Conservation (phyloP, 2,113 vertebrate genomes). For the Ameiurus melas region DNA sequence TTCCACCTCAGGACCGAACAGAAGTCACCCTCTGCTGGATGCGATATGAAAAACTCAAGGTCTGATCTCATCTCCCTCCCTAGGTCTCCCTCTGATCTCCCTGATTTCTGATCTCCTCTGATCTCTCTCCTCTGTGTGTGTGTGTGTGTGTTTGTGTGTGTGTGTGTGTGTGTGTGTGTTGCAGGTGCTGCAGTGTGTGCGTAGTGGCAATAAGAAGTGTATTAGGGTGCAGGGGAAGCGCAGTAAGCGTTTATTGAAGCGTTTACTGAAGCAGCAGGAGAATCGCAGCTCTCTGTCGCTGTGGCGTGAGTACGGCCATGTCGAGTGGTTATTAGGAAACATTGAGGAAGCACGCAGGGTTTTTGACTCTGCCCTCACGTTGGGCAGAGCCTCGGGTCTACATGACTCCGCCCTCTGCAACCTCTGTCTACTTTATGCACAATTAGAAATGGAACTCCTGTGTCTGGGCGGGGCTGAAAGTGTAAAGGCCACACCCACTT, state of each 20-base stretch:
- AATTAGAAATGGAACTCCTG: slow-evolving; percentile 80
- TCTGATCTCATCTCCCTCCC: slow-evolving; percentile 56
- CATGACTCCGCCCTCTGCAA: slow-evolving; percentile 74
- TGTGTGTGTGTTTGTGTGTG: neutral
- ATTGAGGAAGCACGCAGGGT: slow-evolving; percentile 87
- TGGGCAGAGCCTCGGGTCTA: slow-evolving; percentile 70
- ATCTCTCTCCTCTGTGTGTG: too few species aligned
- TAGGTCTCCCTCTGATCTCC: neutral
- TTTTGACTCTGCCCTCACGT: slow-evolving; percentile 79
- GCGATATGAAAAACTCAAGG: slow-evolving; percentile 91
- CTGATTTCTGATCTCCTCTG: neutral
- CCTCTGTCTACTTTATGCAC: slow-evolving; percentile 84
- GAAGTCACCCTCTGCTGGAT: slow-evolving; percentile 80
- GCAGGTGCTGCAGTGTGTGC: slow-evolving; percentile 80
- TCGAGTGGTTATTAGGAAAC: slow-evolving; percentile 95
- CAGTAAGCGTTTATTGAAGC: slow-evolving; percentile 87
- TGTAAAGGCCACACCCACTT: slow-evolving; percentile 55
- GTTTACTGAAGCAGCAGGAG: slow-evolving; percentile 86
- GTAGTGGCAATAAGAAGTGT: slow-evolving; percentile 79
- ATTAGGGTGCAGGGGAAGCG: slow-evolving; percentile 85
- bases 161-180: slow-evolving; percentile 3
- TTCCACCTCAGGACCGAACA: slow-evolving; percentile 73
- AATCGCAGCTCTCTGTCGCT: slow-evolving; percentile 83
- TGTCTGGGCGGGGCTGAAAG: neutral
- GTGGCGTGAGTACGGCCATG: slow-evolving; percentile 87